Conservation (phyloP, 2,888 invertebrate genomes). For the Chironomus riparius region DNA sequence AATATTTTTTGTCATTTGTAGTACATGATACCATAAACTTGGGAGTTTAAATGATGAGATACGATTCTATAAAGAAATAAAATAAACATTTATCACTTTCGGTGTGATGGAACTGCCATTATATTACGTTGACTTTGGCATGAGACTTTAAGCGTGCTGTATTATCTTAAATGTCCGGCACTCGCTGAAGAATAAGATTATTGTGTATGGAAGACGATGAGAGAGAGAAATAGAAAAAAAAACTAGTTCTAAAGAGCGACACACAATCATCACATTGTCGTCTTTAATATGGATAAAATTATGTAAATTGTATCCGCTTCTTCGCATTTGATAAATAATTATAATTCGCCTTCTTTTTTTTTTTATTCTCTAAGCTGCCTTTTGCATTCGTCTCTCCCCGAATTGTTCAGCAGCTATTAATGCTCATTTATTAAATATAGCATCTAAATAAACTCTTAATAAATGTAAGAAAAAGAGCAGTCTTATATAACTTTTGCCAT, state of each 20-base stretch:
- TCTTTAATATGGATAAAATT: constrained; percentile 26
- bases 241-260: constrained; percentile 26
- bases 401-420: not conserved
- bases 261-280: constrained; percentile 19
- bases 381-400: not conserved
- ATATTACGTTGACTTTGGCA: too few relatives aligned
- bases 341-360: constrained; percentile 19
- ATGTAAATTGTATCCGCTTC: constrained; percentile 27
- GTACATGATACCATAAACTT: too few relatives aligned
- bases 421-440: constrained; percentile 4
- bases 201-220: not conserved
- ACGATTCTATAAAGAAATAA: too few relatives aligned
- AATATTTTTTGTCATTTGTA: too few relatives aligned
- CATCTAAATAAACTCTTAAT: not conserved
- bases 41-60: too few relatives aligned
- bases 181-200: not conserved
- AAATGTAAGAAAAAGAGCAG: not conserved
- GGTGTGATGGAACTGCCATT: too few relatives aligned
- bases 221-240: constrained; percentile 7
- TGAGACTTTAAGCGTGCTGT: not conserved
- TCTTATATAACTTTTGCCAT: not conserved
- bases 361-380: not conserved
- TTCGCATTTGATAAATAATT: constrained; percentile 26
- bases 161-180: not conserved
- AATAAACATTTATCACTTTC: too few relatives aligned